Evolutionary conservation across 2,888 invertebrate species (phyloP).

Genomic region (Eledone cirrhosa): DNA sequence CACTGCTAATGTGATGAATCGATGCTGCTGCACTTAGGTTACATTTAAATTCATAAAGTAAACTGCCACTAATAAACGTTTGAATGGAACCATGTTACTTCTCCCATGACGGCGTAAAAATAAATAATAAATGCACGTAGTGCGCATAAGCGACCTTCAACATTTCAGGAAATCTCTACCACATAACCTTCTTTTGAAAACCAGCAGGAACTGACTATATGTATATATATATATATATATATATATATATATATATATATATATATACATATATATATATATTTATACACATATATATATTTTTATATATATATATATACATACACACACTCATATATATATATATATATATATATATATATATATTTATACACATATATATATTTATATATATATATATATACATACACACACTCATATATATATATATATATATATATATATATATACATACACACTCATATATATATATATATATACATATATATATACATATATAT

Average conservation of each 20-base stretch:
- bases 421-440: neutral
- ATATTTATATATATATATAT: conserved; percentile 11
- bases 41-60: too few relatives aligned
- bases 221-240: neutral
- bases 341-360: neutral
- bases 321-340: neutral
- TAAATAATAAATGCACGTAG: too few relatives aligned
- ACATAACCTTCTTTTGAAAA: too few relatives aligned
- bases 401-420: neutral
- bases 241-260: conserved; percentile 8
- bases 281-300: conserved; percentile 1
- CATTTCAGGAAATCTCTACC: too few relatives aligned
- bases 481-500: neutral
- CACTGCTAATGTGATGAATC: too few relatives aligned
- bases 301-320: neutral
- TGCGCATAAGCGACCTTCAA: too few relatives aligned
- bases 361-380: neutral
- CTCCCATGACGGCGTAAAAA: too few relatives aligned
- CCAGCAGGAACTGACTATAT: neutral
- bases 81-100: too few relatives aligned
- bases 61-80: too few relatives aligned
- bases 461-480: neutral
- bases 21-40: too few relatives aligned
- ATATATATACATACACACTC: neutral
- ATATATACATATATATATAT: conserved; percentile 10